phyloP scores from a whole-genome alignment of 2,113 vertebrate genomes.

The Oriolus oriolus region DNA sequence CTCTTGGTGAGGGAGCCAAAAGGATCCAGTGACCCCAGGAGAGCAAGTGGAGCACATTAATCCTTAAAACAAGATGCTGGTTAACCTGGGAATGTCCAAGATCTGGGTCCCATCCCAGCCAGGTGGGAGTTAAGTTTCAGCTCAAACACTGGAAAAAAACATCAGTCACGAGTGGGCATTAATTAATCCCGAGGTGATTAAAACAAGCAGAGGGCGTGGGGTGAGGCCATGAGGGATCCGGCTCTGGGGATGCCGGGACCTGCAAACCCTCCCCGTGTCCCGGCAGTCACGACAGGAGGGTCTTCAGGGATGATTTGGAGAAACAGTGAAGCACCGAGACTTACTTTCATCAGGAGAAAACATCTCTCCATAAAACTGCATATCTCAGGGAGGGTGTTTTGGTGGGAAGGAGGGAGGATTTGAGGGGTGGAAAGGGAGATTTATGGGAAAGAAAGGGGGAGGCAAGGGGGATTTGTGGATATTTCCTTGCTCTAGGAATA shows the following conservation, averaged over 20 bases:
- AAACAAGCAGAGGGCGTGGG: accelerated
- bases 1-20: background rate
- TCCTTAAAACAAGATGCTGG: background rate
- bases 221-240: accelerated
- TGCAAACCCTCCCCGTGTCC: accelerated
- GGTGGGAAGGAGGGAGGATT: too few species aligned
- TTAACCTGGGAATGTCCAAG: background rate
- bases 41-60: accelerated
- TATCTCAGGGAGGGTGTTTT: background rate
- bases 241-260: accelerated
- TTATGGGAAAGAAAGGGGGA: background rate
- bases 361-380: background rate
- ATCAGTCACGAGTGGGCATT: accelerated
- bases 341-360: background rate
- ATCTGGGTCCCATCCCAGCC: accelerated
- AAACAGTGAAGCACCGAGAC: background rate
- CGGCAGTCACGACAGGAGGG: accelerated
- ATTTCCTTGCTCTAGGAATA: background rate
- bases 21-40: background rate
- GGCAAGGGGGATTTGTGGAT: background rate
- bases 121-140: background rate
- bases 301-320: too few species aligned
- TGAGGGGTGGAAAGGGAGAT: background rate
- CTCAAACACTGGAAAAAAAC: accelerated
- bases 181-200: background rate